Percentiles rank a stretch among this genome's conserved stretches.
Evolutionary conservation across 2,113 vertebrate species (phyloP).

Genomic region (Microtus richardsoni): DNA sequence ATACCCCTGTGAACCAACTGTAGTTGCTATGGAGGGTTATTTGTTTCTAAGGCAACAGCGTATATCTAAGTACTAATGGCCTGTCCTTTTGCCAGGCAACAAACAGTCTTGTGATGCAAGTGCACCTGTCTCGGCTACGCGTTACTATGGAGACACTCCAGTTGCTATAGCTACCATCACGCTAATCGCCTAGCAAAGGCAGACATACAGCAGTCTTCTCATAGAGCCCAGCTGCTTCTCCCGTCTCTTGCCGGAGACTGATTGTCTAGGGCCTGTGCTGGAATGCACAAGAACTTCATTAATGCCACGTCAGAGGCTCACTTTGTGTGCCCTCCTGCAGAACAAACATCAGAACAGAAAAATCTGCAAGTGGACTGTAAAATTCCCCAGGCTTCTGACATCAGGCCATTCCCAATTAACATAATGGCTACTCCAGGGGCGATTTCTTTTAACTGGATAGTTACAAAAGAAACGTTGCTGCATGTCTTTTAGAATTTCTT

Average conservation of each 20-base stretch:
- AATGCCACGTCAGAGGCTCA: conserved; percentile 43
- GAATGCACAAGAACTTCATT: conserved; percentile 85
- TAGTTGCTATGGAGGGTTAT: conserved; percentile 90
- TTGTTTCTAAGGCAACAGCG: conserved; percentile 93
- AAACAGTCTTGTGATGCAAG: conserved; percentile 91
- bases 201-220: conserved; percentile 87
- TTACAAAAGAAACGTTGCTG: neutral
- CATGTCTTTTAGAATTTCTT: neutral
- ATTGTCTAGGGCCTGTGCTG: conserved; percentile 91
- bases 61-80: conserved; percentile 92
- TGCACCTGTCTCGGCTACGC: conserved; percentile 90
- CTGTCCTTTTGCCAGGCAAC: conserved; percentile 93
- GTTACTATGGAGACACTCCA: conserved; percentile 89
- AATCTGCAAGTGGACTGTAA: neutral
- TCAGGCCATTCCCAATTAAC: neutral
- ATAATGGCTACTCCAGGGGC: neutral
- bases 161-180: conserved; percentile 91
- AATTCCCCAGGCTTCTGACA: neutral
- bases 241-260: conserved; percentile 85
- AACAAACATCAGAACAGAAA: conserved; percentile 17
- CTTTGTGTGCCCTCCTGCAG: conserved; percentile 24
- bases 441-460: neutral
- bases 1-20: conserved; percentile 87
- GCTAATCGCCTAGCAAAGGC: conserved; percentile 90
- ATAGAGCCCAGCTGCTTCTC: conserved; percentile 85